phyloP scores from a whole-genome alignment of 2,888 invertebrate genomes.

The Folsomia candida region DNA sequence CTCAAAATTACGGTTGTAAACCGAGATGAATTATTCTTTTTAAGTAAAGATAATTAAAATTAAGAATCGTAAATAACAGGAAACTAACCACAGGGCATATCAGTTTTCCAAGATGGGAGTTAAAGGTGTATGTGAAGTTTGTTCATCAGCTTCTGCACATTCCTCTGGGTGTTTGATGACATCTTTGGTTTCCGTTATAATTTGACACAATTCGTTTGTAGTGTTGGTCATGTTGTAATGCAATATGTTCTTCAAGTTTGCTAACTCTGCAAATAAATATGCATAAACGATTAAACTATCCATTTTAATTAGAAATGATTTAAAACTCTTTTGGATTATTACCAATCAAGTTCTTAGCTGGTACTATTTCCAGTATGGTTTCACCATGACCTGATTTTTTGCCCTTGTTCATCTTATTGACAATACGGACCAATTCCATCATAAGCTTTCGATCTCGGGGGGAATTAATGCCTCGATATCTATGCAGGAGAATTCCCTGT shows the following conservation, averaged over 20 bases:
- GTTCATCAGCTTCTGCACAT: too few relatives aligned
- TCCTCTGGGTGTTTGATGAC: too few relatives aligned
- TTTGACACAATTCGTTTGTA: neutral
- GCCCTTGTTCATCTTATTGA: neutral
- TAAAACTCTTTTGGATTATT: neutral
- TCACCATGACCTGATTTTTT: neutral
- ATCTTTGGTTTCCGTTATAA: neutral
- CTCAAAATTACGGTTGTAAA: too few relatives aligned
- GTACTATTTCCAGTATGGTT: neutral
- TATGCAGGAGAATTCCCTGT: neutral
- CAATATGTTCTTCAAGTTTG: neutral
- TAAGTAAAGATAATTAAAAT: too few relatives aligned
- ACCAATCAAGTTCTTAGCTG: neutral
- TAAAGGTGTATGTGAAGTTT: too few relatives aligned
- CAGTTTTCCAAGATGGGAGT: too few relatives aligned
- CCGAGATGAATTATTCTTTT: too few relatives aligned
- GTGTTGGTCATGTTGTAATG: constrained; percentile 1
- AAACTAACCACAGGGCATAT: too few relatives aligned
- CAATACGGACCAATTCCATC: neutral
- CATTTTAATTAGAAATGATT: too few relatives aligned
- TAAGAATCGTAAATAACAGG: too few relatives aligned
- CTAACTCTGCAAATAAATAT: neutral
- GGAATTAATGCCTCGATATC: neutral
- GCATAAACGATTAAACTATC: neutral
- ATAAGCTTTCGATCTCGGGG: neutral